Evolutionary conservation across 2,888 invertebrate species (phyloP), one percentile per base, ranked within the genome.

Genomic region (Anodontia alba): DNA sequence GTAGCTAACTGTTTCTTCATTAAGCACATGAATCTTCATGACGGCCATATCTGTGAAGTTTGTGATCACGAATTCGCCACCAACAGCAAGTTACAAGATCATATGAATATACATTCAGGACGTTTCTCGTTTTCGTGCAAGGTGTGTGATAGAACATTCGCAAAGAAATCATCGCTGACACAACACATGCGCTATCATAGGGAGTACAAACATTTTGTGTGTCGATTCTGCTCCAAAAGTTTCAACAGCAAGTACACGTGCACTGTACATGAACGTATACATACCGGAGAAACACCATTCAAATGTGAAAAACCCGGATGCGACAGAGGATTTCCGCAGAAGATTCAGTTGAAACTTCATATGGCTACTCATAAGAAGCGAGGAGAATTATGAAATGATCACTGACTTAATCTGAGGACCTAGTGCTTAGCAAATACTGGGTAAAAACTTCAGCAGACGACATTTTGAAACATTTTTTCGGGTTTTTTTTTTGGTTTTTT

Each of bases 191-290:
- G 83, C 62, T 86, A 86, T 78, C 86, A 86, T 51, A 70, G 83
- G 57, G 81, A 86, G 33, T 76, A 86, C 71, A 71, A 76, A 57
- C 69, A 68, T 29, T 83, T 75, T 29, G n/a, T 66, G 68, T 86
- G 86, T 42, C 54, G 49, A n/a, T 86, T 71, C 49, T 86, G 86
- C 51, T 38, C 70, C 0, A 86, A 86, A 67, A 62, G 72, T 20
- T 86, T 86, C 70, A 83, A 86, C 73, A 83, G 83, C 72, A 83
- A 83, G 68, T 86, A 83, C 72, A 81, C 86, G 49, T 75, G 83
- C 70, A 79, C 73, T 38, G 86, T 86, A 42, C 83, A 86, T 43
- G 83, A 83, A 43, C 66, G 86, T 17, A 62, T 83, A n/a, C 86
- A 86, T 72, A 86, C 86, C 1, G 86, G 83, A 20, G 86, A 86